A percentile compares a stretch with the other conserved stretches of the same genome.
Evolutionary conservation across 2,888 invertebrate genomes (phyloP).

Genomic region (Polydesmus complanatus): DNA sequence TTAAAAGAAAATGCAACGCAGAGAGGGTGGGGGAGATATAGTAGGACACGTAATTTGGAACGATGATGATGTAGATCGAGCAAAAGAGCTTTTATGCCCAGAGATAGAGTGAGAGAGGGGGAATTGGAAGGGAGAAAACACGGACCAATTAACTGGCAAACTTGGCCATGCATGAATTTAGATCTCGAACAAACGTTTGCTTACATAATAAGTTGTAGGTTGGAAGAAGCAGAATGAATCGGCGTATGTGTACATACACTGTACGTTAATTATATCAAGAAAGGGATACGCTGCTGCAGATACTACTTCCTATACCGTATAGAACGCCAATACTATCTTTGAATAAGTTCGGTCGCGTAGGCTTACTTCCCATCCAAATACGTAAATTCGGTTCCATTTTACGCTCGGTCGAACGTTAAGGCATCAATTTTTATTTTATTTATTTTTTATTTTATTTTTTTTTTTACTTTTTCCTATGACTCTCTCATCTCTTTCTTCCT

Average conservation of each 20-base stretch:
- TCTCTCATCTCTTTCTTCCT: too few relatives aligned
- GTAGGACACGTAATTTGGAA: neutral
- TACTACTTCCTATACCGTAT: neutral
- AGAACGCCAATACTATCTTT: neutral
- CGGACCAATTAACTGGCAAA: neutral
- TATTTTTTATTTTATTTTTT: neutral
- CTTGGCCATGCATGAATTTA: neutral
- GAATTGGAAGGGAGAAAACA: neutral
- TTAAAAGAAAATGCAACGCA: neutral
- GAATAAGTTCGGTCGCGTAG: neutral
- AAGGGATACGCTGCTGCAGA: neutral
- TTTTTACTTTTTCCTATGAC: too few relatives aligned
- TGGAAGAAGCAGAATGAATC: neutral
- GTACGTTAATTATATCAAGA: neutral
- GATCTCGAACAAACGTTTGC: neutral
- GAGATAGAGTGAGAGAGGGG: neutral
- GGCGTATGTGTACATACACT: too few relatives aligned
- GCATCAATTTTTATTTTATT: neutral
- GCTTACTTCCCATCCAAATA: neutral
- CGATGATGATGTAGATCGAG: neutral
- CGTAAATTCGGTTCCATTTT: neutral
- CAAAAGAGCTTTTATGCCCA: neutral
- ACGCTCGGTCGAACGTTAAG: neutral
- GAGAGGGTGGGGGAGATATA: neutral
- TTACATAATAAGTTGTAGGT: neutral